Base-by-base conservation (phyloP, 2,797 vertebrate species). In the Sebastes goodei region DNA sequence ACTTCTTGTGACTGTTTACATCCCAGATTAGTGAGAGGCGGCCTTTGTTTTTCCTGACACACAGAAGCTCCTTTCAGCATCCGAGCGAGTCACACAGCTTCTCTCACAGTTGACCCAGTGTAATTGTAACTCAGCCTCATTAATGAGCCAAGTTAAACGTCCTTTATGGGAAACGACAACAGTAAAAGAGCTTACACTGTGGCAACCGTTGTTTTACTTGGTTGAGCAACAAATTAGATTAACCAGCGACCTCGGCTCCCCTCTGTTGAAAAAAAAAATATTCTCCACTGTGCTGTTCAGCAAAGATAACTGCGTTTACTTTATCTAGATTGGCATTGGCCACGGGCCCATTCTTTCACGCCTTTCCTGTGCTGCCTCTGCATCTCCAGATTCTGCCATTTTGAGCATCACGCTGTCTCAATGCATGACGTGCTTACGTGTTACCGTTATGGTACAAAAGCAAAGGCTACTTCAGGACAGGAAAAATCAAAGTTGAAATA, bases 51-150 rank as follows among this genome's bases (percentile, higher is more conserved):
- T 71, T 53, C 71, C 72, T 57, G 69, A 86, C 65, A 72, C 78
- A 92, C 78, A 92, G 81, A 82, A 76, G 75, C 71, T 82, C 86
- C 77, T 87, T 93, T 92, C 81, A 86, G 68, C 21, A 25, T 81
- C 23, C 33, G 67, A 74, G 67, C 27, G 29, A 69, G 55, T 70
- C 70, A 53, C 68, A 23, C 29, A 63, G 74, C 78, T 53, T 66
- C 73, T 25, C 60, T 74, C 79, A 65, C 85, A 83, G 74, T 56
- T 77, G 78, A 88, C 77, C 76, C 35, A 30, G 49, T 87, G 80
- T 89, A 82, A 73, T 79, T 85, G 76, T 82, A 78, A 78, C 72
- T 71, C 81, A 66, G 77, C 49, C 61, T 63, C 81, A 82, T 88
- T 89, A 91, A 85, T 82, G 67, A 81, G 88, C 77, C 81, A 64